These are phyloP conservation scores for Potamilus streckersoni DNA, from an alignment of 1,140 invertebrate species.

Conservation along the genomic window DNA sequence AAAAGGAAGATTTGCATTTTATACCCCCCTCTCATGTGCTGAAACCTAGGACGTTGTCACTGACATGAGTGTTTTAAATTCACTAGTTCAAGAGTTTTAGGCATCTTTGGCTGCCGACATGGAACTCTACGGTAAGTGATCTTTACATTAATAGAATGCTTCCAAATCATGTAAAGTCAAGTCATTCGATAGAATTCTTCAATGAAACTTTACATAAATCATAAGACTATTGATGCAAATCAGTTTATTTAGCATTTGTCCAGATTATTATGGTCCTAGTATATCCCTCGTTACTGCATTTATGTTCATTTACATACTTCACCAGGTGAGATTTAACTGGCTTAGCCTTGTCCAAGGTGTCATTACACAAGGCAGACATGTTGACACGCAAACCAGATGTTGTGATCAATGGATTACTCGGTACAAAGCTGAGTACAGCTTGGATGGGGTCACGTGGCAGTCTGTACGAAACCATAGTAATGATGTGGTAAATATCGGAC, in stretches of 20 bases:
- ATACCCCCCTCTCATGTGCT: too few species aligned
- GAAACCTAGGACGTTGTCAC: too few species aligned
- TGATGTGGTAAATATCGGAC: too few species aligned
- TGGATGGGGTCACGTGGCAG: slow-evolving; percentile 13
- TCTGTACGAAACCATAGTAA: slow-evolving; percentile 8
- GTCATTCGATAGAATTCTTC: too few species aligned
- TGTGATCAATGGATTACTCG: slow-evolving; percentile 22
- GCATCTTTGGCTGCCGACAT: too few species aligned
- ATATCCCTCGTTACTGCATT: not conserved
- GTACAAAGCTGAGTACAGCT: slow-evolving; percentile 19
- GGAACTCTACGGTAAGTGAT: too few species aligned
- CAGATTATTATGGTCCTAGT: not conserved
- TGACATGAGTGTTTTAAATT: too few species aligned
- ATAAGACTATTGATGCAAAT: not conserved
- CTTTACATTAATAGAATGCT: too few species aligned
- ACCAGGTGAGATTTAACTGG: slow-evolving; percentile 32
- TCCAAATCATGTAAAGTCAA: too few species aligned
- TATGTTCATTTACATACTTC: not conserved
- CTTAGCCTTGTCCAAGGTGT: slow-evolving; percentile 19
- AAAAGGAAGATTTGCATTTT: too few species aligned
- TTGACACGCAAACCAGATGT: slow-evolving; percentile 16
- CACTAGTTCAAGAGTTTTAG: too few species aligned
- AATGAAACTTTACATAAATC: too few species aligned
- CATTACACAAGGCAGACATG: slow-evolving; percentile 22
- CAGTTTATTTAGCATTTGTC: not conserved